Percentiles rank a stretch among this genome's conserved stretches.
Evolutionary conservation across 1,140 invertebrate species (phyloP).

Genomic region (Phenacoccus solenopsis): DNA sequence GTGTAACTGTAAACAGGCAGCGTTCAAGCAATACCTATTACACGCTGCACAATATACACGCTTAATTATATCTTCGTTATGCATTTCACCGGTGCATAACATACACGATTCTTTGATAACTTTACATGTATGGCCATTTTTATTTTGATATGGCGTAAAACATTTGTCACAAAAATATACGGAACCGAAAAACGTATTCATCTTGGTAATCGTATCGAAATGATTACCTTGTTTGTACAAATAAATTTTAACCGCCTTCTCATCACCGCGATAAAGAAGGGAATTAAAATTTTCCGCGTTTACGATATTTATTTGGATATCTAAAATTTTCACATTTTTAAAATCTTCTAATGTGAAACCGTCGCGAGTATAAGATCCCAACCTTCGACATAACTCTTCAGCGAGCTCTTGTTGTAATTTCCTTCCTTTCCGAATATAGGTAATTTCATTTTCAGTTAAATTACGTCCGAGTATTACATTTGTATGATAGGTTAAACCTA

Average conservation of each 20-base stretch:
- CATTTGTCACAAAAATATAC: constrained; percentile 1
- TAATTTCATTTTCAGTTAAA: background rate
- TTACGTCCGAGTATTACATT: background rate
- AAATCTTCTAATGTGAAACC: constrained; percentile 15
- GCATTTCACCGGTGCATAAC: background rate
- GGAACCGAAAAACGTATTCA: background rate
- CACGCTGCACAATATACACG: background rate
- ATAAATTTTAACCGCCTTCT: constrained; percentile 4
- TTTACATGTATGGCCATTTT: background rate
- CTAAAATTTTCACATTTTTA: constrained; percentile 12
- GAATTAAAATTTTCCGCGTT: constrained; percentile 14
- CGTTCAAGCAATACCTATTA: constrained; percentile 11
- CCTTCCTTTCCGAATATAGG: background rate
- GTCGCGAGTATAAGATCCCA: background rate
- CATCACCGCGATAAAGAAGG: constrained; percentile 20
- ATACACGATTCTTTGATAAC: background rate
- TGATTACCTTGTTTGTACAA: constrained; percentile 18
- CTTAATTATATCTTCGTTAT: background rate
- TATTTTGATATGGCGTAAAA: constrained; percentile 13
- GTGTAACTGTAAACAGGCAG: background rate
- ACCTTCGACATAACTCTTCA: background rate
- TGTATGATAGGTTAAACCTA: too few relatives aligned
- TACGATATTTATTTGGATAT: constrained; percentile 14
- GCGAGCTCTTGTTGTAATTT: constrained; percentile 12
- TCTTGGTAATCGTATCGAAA: constrained; percentile 9